Evolutionary conservation across 2,797 vertebrate genomes (phyloP).

Genomic region (Ptychadena robeensis): DNA sequence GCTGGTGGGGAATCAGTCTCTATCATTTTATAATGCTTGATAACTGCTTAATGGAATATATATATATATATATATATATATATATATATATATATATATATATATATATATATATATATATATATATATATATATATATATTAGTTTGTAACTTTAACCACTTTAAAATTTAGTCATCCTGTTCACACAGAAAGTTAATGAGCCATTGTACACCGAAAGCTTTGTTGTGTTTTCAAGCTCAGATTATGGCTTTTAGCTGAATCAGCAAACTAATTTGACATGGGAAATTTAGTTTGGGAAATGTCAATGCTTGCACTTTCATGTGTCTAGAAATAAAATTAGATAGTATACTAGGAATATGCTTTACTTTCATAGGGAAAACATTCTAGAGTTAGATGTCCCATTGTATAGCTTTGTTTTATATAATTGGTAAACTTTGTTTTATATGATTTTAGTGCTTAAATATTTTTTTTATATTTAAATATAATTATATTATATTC

Average conservation of each 20-base stretch:
- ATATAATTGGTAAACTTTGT: background rate
- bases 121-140: no score
- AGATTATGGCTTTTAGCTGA: background rate
- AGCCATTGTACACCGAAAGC: background rate
- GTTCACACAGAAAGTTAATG: no score
- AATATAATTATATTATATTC: no score
- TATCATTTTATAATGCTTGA: no score
- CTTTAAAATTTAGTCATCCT: no score
- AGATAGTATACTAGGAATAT: background rate
- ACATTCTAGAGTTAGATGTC: background rate
- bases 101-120: no score
- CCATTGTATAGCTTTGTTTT: background rate
- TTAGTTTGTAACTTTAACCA: no score
- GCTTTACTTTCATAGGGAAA: background rate
- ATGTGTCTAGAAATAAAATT: slow-evolving; percentile 2
- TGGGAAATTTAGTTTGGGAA: slow-evolving; percentile 35
- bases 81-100: no score
- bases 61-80: no score
- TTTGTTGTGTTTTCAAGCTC: background rate
- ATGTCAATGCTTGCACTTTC: slow-evolving; percentile 15
- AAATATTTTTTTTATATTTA: background rate
- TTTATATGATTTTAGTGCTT: background rate
- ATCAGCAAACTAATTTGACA: slow-evolving; percentile 36
- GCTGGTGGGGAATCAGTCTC: no score
- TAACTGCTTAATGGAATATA: no score